These are phyloP conservation scores for Drosophila suboccidentalis DNA, from an alignment of 2,888 invertebrate species.

Conservation along the genomic window DNA sequence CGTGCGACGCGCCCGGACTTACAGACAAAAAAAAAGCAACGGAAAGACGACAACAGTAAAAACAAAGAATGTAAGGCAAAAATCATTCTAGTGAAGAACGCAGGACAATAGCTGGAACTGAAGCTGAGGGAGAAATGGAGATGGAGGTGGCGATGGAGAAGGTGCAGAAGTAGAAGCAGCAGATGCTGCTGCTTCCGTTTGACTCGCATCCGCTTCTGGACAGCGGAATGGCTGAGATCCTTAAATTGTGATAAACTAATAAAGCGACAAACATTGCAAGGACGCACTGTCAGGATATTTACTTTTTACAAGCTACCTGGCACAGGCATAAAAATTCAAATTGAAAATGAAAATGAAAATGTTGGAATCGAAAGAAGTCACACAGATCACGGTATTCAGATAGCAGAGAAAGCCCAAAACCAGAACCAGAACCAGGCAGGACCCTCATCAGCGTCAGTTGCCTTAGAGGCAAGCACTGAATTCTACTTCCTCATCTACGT, in stretches of 20 bases:
- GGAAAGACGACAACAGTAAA: conserved; percentile 19
- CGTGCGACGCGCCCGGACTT: conserved; percentile 53
- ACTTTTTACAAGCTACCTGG: conserved; percentile 72
- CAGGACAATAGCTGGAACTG: conserved; percentile 39
- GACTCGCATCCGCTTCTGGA: conserved; percentile 37
- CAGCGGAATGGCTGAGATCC: conserved; percentile 61
- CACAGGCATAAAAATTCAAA: conserved; percentile 74
- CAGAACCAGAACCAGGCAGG: conserved; percentile 19
- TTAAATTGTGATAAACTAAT: conserved; percentile 77
- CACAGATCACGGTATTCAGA: conserved; percentile 60
- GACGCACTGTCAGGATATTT: conserved; percentile 69
- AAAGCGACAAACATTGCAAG: conserved; percentile 76
- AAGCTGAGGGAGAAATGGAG: neutral
- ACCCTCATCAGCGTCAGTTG: conserved; percentile 72
- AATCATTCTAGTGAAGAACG: conserved; percentile 46
- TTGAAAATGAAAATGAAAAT: conserved; percentile 72
- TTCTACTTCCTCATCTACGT: conserved; percentile 13
- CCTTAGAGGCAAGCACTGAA: conserved; percentile 32
- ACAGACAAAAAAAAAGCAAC: conserved; percentile 29
- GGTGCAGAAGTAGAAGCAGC: conserved; percentile 27
- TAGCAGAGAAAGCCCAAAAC: conserved; percentile 36
- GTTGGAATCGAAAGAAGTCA: conserved; percentile 64
- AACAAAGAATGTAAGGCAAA: conserved; percentile 60
- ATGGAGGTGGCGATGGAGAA: conserved; percentile 8
- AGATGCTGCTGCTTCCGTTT: conserved; percentile 58